A percentile compares a stretch with the other conserved stretches of the same genome.
Evolutionary conservation across 2,113 vertebrate species (phyloP).

Genomic region (Oncorhynchus masou): DNA sequence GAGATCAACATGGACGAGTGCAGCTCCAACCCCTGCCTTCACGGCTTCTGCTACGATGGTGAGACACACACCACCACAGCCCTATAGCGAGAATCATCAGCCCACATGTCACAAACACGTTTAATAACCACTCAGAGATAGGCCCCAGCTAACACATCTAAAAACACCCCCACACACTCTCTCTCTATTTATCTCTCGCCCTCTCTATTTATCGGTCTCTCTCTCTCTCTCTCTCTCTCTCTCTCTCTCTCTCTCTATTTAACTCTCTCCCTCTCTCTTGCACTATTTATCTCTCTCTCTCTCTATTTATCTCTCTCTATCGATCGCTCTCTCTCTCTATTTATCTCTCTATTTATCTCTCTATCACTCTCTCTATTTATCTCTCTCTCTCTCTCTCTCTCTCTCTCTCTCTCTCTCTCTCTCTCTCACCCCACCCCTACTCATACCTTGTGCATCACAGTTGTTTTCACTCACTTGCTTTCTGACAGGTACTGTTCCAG

Average conservation of each 20-base stretch:
- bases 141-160: neutral
- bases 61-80: neutral
- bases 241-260: too few species aligned
- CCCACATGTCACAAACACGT: conserved; percentile 34
- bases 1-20: conserved; percentile 82
- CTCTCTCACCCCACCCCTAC: conserved; percentile 19
- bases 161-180: neutral
- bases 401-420: neutral
- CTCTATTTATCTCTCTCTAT: neutral
- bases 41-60: conserved; percentile 82
- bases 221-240: too few species aligned
- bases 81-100: neutral
- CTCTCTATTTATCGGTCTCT: too few species aligned
- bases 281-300: too few species aligned
- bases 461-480: conserved; percentile 48
- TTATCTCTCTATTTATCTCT: accelerated
- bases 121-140: conserved; percentile 41
- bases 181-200: too few species aligned
- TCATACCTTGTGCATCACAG: conserved; percentile 19
- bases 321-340: too few species aligned
- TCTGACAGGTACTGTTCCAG: conserved; percentile 56
- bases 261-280: too few species aligned
- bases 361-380: neutral
- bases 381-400: too few species aligned
- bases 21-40: conserved; percentile 76